phyloP scores from a whole-genome alignment of 2,797 vertebrate genomes.

The Chelidonichthys spinosus region DNA sequence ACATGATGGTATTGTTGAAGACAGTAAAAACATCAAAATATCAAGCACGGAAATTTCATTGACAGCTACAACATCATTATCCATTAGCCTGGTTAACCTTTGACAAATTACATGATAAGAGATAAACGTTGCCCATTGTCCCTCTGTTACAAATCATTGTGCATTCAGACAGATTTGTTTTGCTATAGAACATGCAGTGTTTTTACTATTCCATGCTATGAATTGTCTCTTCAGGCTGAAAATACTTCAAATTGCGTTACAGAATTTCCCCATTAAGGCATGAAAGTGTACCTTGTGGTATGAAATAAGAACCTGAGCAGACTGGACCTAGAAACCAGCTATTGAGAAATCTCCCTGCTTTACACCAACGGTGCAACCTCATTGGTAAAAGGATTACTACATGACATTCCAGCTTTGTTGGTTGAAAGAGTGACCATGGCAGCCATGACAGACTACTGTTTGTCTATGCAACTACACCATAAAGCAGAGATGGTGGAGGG shows the following conservation, averaged over 20 bases:
- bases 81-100: slow-evolving; percentile 17
- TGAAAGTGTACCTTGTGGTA: neutral
- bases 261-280: slow-evolving; percentile 1
- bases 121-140: neutral
- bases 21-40: neutral
- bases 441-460: slow-evolving; percentile 37
- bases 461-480: slow-evolving; percentile 19
- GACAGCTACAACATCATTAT: neutral
- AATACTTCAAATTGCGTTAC: neutral
- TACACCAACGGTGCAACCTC: slow-evolving; percentile 35
- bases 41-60: slow-evolving; percentile 6
- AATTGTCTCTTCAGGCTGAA: neutral
- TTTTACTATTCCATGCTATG: neutral
- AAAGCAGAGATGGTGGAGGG: slow-evolving; percentile 20
- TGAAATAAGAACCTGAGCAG: slow-evolving; percentile 15
- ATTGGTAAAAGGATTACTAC: slow-evolving; percentile 48
- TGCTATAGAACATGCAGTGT: neutral
- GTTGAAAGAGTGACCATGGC: slow-evolving; percentile 44
- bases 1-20: neutral
- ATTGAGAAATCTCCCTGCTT: slow-evolving; percentile 19
- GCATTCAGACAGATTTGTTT: neutral
- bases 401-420: slow-evolving; percentile 50
- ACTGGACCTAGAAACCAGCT: neutral
- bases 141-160: neutral
- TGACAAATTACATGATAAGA: slow-evolving; percentile 25